These are phyloP conservation scores for Leptinotarsa defecta DNA, from an alignment of 1,140 invertebrate species.

Conservation along the genomic window DNA sequence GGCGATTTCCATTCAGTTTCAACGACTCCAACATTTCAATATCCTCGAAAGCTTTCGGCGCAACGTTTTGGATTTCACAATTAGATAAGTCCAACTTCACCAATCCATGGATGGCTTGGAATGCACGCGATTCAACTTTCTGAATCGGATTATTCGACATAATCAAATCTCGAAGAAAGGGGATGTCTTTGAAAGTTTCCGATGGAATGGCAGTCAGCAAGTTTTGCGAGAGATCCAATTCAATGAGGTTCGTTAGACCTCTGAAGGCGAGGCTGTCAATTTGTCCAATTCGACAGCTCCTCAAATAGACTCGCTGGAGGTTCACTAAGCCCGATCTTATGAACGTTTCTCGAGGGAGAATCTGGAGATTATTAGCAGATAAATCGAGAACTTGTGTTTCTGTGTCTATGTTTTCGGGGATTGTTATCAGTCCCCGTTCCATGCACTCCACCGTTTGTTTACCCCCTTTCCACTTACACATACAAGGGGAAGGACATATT, in stretches of 20 bases:
- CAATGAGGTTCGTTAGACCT: conserved; percentile 84
- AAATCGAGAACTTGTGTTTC: conserved; percentile 89
- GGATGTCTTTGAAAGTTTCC: conserved; percentile 75
- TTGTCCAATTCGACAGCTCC: conserved; percentile 79
- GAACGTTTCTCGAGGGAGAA: conserved; percentile 80
- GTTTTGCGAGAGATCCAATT: conserved; percentile 85
- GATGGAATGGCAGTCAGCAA: conserved; percentile 77
- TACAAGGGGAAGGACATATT: conserved; percentile 77
- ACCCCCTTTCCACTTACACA: conserved; percentile 90
- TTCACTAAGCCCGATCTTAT: conserved; percentile 78
- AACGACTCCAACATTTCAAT: conserved; percentile 78
- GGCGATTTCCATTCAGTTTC: conserved; percentile 79
- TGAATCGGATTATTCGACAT: conserved; percentile 81
- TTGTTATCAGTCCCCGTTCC: conserved; percentile 76
- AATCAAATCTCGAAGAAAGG: conserved; percentile 78
- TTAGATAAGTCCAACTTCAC: conserved; percentile 84
- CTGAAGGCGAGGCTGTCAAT: conserved; percentile 83
- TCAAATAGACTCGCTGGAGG: conserved; percentile 82
- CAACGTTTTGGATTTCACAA: conserved; percentile 77
- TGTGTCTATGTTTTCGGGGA: conserved; percentile 81
- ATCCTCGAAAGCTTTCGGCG: conserved; percentile 76
- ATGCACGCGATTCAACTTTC: conserved; percentile 76
- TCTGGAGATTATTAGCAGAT: conserved; percentile 83
- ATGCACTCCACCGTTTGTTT: conserved; percentile 89
- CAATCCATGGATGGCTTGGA: conserved; percentile 73